phyloP scores from a whole-genome alignment of 1,140 invertebrate species.

The Colletes gigas region DNA sequence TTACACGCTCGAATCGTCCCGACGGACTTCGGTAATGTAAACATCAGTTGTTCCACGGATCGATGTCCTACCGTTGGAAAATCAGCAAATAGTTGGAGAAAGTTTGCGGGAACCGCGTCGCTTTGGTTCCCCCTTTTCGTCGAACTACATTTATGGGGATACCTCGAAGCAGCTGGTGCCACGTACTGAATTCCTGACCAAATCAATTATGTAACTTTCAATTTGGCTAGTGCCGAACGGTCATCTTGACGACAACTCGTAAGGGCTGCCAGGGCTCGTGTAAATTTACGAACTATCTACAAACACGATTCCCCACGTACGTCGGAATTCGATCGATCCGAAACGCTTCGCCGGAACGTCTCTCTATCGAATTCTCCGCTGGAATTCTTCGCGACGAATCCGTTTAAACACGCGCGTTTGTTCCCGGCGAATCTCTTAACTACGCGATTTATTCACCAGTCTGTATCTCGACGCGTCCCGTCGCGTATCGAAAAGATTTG shows the following conservation, averaged over 20 bases:
- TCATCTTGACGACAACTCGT: constrained; percentile 58
- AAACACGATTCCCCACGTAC: constrained; percentile 32
- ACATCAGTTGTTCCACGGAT: constrained; percentile 4
- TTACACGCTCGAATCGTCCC: not conserved
- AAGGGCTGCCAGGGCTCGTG: constrained; percentile 57
- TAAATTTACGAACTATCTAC: constrained; percentile 69
- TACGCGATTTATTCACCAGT: not conserved
- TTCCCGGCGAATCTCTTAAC: not conserved
- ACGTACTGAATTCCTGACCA: constrained; percentile 59
- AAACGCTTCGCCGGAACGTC: constrained; percentile 33
- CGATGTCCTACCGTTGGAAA: not conserved
- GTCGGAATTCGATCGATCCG: constrained; percentile 48
- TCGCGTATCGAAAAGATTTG: not conserved
- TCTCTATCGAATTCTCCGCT: constrained; percentile 39
- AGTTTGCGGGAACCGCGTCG: not conserved
- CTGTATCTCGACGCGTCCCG: too few species aligned
- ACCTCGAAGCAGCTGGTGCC: constrained; percentile 50
- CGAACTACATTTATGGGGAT: constrained; percentile 19
- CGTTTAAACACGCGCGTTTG: constrained; percentile 32
- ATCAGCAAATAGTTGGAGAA: constrained; percentile 14
- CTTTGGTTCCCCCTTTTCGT: not conserved
- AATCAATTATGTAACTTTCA: constrained; percentile 78
- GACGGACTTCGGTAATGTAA: constrained; percentile 14
- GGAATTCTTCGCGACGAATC: constrained; percentile 38
- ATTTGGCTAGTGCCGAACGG: constrained; percentile 69